phyloP scores from a whole-genome alignment of 1,140 invertebrate genomes.

The Lepidostoma basale region DNA sequence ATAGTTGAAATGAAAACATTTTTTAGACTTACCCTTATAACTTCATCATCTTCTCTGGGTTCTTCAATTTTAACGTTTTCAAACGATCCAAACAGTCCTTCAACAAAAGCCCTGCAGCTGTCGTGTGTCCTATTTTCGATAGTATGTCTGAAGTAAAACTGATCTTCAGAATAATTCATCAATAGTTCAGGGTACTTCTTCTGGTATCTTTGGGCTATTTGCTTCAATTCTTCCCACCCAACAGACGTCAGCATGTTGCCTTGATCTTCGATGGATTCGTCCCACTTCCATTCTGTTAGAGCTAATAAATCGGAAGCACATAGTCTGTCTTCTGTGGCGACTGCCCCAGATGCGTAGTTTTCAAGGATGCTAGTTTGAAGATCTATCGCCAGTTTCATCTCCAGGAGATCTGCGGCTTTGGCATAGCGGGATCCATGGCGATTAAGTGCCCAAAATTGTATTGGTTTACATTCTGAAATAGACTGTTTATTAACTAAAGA shows the following conservation, averaged over 20 bases:
- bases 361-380: constrained; percentile 47
- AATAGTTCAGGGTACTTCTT: constrained; percentile 24
- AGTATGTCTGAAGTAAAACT: constrained; percentile 69
- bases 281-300: constrained; percentile 33
- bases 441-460: constrained; percentile 64
- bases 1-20: neutral
- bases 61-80: constrained; percentile 49
- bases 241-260: constrained; percentile 17
- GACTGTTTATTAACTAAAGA: no score
- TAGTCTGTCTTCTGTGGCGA: neutral
- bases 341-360: neutral
- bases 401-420: constrained; percentile 50
- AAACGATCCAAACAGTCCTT: constrained; percentile 68
- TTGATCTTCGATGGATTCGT: constrained; percentile 14
- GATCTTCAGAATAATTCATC: constrained; percentile 10
- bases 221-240: constrained; percentile 28
- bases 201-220: constrained; percentile 19
- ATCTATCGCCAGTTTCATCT: constrained; percentile 54
- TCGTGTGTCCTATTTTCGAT: constrained; percentile 68
- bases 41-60: constrained; percentile 59
- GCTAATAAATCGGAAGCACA: constrained; percentile 21
- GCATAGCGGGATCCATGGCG: constrained; percentile 63
- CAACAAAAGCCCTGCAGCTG: constrained; percentile 69
- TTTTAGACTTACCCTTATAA: constrained; percentile 37
- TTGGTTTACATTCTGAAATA: constrained; percentile 59